Evolutionary conservation across 2,888 invertebrate species (phyloP).

Genomic region (Thymelicus sylvestris): DNA sequence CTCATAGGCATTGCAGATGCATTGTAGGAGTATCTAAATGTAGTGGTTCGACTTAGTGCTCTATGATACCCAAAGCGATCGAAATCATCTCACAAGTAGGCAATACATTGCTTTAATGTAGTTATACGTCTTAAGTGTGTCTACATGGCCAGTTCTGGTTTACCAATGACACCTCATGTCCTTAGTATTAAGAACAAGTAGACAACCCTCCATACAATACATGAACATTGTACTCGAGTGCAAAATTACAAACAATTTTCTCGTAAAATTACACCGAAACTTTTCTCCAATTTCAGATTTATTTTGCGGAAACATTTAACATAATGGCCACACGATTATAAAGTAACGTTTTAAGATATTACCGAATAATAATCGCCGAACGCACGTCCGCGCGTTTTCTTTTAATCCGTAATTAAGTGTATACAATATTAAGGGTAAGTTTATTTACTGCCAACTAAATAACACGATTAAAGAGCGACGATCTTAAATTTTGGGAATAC

Average conservation of each 20-base stretch:
- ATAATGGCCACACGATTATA: slow-evolving; percentile 7
- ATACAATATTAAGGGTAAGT: not conserved
- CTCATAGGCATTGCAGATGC: no score
- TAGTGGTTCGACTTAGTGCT: no score
- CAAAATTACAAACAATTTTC: slow-evolving; percentile 28
- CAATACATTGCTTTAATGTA: no score
- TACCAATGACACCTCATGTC: no score
- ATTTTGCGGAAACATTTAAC: slow-evolving; percentile 24
- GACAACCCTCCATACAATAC: not conserved
- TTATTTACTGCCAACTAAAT: not conserved
- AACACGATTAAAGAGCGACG: slow-evolving; percentile 1
- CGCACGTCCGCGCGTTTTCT: not conserved
- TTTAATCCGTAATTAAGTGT: slow-evolving; percentile 12
- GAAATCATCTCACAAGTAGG: no score
- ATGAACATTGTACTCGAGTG: not conserved
- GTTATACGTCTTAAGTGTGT: no score
- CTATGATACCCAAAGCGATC: no score
- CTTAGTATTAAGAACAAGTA: not conserved
- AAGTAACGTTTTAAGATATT: not conserved
- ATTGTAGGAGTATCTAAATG: no score
- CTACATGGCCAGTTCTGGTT: not conserved
- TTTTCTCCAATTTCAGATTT: slow-evolving; percentile 22
- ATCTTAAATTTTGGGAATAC: not conserved
- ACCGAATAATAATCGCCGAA: slow-evolving; percentile 14
- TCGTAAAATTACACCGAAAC: slow-evolving; percentile 18